Conservation (phyloP, 2,888 invertebrate species). For the Drosophila macrospina region DNA sequence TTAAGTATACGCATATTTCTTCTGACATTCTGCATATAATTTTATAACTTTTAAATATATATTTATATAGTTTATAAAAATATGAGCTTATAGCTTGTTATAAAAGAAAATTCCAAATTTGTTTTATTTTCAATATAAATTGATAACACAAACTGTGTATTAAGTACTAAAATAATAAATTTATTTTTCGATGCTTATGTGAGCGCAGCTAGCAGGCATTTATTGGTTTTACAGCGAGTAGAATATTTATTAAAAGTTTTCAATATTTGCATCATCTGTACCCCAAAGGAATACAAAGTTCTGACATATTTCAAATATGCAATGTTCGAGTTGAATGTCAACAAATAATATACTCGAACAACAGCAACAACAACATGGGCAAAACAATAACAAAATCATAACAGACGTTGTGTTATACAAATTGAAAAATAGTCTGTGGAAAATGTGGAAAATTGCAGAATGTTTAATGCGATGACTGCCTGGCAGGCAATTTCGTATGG, state of each 20-base stretch:
- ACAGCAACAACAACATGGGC: neutral
- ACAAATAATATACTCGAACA: conserved; percentile 1
- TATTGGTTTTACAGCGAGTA: conserved; percentile 26
- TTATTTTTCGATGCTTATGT: too few relatives aligned
- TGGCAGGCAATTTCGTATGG: conserved; percentile 51
- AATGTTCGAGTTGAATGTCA: conserved; percentile 21
- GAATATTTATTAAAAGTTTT: conserved; percentile 33
- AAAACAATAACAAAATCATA: conserved; percentile 52
- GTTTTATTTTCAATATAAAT: neutral
- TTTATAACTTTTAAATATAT: too few relatives aligned
- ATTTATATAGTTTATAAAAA: too few relatives aligned
- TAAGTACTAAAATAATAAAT: neutral
- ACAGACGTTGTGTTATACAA: conserved; percentile 40
- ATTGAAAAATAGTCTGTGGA: conserved; percentile 54
- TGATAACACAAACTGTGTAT: neutral
- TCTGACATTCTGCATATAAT: too few relatives aligned
- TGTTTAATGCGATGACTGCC: conserved; percentile 50
- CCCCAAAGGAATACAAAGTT: conserved; percentile 12
- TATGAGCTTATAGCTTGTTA: neutral
- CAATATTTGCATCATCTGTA: conserved; percentile 34
- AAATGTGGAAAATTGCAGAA: conserved; percentile 32
- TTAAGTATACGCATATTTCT: too few relatives aligned
- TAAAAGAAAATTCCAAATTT: neutral
- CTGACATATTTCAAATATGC: conserved; percentile 42
- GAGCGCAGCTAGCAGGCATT: neutral